Base-by-base conservation (phyloP, 2,797 vertebrate species). In the Coendou prehensilis region DNA sequence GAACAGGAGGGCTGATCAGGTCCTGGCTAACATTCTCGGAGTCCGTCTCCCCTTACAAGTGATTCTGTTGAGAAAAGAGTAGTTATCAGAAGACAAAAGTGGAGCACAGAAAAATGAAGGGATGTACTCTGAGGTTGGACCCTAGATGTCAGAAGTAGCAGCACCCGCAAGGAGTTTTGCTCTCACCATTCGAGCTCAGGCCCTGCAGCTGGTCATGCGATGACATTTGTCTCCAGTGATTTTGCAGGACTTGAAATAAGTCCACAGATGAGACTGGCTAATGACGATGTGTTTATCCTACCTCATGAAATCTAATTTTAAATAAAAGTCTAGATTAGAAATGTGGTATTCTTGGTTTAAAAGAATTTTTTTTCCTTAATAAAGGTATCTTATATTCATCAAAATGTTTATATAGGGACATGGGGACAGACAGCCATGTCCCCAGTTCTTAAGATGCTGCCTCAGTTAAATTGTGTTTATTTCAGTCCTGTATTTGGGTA, bases 301-400 rank as follows among this genome's bases (percentile, higher is more conserved):
- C 56, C 85, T 63, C 33, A n/a, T 47, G 17, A 93, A 93, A 81
- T 56, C 37, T 59, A 37, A 82, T 50, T 87, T 80, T 37, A 94
- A 88, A 64, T 78, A 28, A 71, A 97, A 82, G 14, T 80, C 89
- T 93, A 69, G 37, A 82, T 91, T 73, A 89, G 56, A 90, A 86
- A 88, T 84, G 47, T 54, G 37, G 15, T 83, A 90, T 83, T 64
- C 85, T 82, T 93, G 61, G 6, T 33, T 79, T 57, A 54, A 91
- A 88, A 88, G 22, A 50, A 85, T 95, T 78, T 88, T 33, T n/a
- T 73, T 93, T 89, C 87, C 52, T 94, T 96, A 71, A 41, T 59
- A 22, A 94, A 59, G 10, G 47, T 20, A 75, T 47, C 87, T 71
- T 88, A 3, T 76, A 9, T 76, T 96, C 28, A 41, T 50, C 9